Conservation (phyloP, 2,888 invertebrate genomes). For the Yponomeuta sedellus region DNA sequence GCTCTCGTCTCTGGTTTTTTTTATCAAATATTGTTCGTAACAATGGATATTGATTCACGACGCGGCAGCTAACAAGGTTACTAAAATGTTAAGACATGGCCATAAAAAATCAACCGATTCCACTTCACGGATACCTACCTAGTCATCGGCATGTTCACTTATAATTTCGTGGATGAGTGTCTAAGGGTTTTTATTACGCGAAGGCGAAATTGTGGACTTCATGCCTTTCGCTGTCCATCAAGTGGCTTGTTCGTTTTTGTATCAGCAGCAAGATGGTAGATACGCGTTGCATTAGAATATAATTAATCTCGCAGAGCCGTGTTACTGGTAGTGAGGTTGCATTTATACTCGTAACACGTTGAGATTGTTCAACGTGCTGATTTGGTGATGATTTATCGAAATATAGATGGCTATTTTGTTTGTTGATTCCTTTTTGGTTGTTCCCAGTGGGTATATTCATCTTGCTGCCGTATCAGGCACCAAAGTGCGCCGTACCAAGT, state of each 20-base stretch:
- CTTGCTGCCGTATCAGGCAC: too few species aligned
- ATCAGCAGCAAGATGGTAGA: neutral
- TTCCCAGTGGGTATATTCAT: too few species aligned
- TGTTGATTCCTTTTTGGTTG: neutral
- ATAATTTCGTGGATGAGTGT: neutral
- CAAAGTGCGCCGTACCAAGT: too few species aligned
- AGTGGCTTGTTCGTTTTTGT: neutral
- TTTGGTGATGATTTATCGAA: neutral
- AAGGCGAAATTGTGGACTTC: too few species aligned
- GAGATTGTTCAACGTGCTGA: neutral
- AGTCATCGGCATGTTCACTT: neutral
- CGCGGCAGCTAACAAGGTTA: neutral
- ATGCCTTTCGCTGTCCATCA: neutral
- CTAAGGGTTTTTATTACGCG: neutral
- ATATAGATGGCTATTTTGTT: neutral
- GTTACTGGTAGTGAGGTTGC: neutral
- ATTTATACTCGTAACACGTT: neutral
- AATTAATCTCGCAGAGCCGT: neutral
- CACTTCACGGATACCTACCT: neutral
- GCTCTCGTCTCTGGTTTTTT: neutral
- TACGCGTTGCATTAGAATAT: neutral
- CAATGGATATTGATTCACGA: neutral
- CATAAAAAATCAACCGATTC: neutral
- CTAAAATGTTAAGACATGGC: neutral
- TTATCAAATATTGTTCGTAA: neutral